Evolutionary conservation across 2,888 invertebrate species (phyloP), one percentile per base, ranked within the genome.

Genomic region (Campopleginae sp.): DNA sequence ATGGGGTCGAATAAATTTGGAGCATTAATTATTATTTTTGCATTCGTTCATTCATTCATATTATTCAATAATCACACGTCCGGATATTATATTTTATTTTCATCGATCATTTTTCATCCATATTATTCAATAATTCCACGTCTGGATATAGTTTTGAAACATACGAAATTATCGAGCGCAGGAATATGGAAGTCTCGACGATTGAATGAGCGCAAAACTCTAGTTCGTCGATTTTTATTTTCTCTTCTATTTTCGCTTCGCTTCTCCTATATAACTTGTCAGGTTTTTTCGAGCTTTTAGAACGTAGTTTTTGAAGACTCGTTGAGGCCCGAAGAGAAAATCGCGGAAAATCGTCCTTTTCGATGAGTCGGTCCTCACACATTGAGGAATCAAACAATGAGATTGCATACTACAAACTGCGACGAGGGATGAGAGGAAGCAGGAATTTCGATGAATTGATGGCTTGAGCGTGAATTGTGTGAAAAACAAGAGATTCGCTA

Each of bases 331-430:
- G 70, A 48, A 51, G 31, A 46, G 44, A 65, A 51, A 61, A 84
- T 38, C 44, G 38, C 68, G 58, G 74, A 61, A 78, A 68, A 81
- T 78, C 81, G 51, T 48, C 70, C 74, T 63, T 81, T 85, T 74
- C 68, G 63, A 76, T 46, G 71, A 58, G 42, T 70, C 42, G 14
- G 44, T 31, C n/a, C 46, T 44, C 58, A 23, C 74, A 61, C 63
- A 48, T 80, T 79, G 74, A 31, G n/a, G 82, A 51, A 46, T 74
- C 81, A 75, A 79, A 85, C 82, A 85, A 85, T 79, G 70, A 66
- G 68, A 31, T 44, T 61, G 61, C 61, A 54, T 38, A 63, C 75
- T 85, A 68, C 75, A 66, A 82, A 78, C 51, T 82, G 82, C 75
- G 46, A 48, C 51, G 44, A 68, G 33, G 74, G 77, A 78, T 75